phyloP scores from a whole-genome alignment of 2,888 invertebrate genomes.

The Synanthedon myopaeformis region DNA sequence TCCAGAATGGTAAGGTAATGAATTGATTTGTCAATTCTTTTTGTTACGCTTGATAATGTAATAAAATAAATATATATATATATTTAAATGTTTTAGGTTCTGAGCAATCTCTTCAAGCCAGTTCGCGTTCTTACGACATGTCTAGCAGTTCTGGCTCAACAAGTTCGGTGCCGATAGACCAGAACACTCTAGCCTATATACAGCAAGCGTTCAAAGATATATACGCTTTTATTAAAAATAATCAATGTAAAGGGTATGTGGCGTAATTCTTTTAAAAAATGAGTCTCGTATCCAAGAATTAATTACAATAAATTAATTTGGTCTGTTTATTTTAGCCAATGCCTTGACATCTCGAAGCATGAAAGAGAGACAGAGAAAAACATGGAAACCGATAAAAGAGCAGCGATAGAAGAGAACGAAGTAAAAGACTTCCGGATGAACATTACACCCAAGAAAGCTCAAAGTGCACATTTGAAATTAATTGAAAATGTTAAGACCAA shows the following conservation, averaged over 20 bases:
- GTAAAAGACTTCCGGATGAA: conserved; percentile 22
- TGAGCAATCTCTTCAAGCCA: conserved; percentile 50
- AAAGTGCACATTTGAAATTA: conserved; percentile 43
- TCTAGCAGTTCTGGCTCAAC: conserved; percentile 50
- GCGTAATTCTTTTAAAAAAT: too few relatives aligned
- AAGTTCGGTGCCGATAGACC: conserved; percentile 56
- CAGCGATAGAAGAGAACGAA: conserved; percentile 19
- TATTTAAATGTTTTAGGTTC: conserved; percentile 30
- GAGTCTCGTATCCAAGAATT: neutral
- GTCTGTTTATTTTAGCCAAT: conserved; percentile 14
- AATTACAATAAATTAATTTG: conserved; percentile 14
- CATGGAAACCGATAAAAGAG: conserved; percentile 12
- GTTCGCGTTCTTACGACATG: conserved; percentile 37
- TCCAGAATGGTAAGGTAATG: too few relatives aligned
- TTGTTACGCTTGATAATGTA: neutral
- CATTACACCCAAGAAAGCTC: conserved; percentile 45
- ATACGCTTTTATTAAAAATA: conserved; percentile 57
- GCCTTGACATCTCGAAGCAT: conserved; percentile 12
- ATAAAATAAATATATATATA: neutral
- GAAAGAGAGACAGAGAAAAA: conserved; percentile 9
- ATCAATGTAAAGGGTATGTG: conserved; percentile 53
- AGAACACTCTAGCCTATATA: conserved; percentile 56
- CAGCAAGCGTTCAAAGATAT: conserved; percentile 62
- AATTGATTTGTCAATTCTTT: neutral
- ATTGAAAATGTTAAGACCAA: conserved; percentile 26